These are phyloP conservation scores for Melipona bicolor DNA, from an alignment of 2,888 invertebrate species.

Conservation along the genomic window DNA sequence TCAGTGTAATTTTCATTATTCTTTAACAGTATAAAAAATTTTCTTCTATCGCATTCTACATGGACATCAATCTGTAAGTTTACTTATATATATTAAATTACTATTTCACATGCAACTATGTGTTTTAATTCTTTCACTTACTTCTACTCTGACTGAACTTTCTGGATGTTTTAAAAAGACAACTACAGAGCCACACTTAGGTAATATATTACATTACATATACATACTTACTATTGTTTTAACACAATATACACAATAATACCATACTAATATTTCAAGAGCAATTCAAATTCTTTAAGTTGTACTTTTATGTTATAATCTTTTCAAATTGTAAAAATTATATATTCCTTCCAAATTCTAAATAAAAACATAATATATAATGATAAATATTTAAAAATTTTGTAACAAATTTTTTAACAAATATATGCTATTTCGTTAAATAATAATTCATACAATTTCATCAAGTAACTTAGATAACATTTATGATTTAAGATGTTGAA, in stretches of 20 bases:
- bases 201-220: constrained; percentile 59
- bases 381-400: constrained; percentile 12
- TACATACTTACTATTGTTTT: constrained; percentile 29
- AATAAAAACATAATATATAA: constrained; percentile 26
- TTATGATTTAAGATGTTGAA: constrained; percentile 19
- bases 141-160: constrained; percentile 64
- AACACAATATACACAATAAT: constrained; percentile 26
- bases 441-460: constrained; percentile 15
- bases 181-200: constrained; percentile 64
- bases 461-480: constrained; percentile 12
- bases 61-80: constrained; percentile 67
- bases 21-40: constrained; percentile 64
- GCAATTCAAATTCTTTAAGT: constrained; percentile 6
- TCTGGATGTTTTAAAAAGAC: constrained; percentile 62
- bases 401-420: neutral
- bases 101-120: constrained; percentile 31
- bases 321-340: neutral
- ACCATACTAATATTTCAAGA: neutral
- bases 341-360: constrained; percentile 1
- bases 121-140: constrained; percentile 60
- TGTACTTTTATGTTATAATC: neutral
- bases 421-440: constrained; percentile 1
- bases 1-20: constrained; percentile 38
- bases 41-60: constrained; percentile 63
- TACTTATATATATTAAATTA: constrained; percentile 33